Base-by-base conservation (phyloP, 2,888 invertebrate genomes). In the Dryobota labecula region DNA sequence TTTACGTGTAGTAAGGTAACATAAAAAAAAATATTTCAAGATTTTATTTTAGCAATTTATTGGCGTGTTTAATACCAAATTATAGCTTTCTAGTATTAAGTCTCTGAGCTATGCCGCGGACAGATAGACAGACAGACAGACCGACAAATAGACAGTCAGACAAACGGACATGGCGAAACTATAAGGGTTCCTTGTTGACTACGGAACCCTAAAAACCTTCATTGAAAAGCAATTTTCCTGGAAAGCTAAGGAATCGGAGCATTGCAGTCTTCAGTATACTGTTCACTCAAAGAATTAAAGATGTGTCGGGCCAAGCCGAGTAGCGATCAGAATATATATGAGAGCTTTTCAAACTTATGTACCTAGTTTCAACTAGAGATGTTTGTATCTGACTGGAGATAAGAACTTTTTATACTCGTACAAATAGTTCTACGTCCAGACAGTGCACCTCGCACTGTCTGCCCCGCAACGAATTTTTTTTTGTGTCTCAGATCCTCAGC, bases 251-350 rank as follows among this genome's bases (percentile, higher is more conserved):
- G n/a, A 61, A 51, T 62, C 18, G 33, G 36, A n/a, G 41, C 7
- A 33, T 51, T 73, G 62, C 27, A 27, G 33, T 27, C 33, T 73
- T 70, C 47, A 73, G 9, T 36, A 9, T 27, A 47, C 33, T 73
- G 33, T 62, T 73, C 62, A n/a, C 30, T 9, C 13, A 45, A 11
- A 30, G 47, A 47, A 11, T 57, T 30, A 2, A 2, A 49, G 13
- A 30, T 33, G 18, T 41, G 33, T 63, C 1, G n/a, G n/a, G 51
- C 33, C 7, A 43, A 27, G 18, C 13, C 27, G 27, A 63, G 49
- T 36, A 27, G 49, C 43, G 36, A 18, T 60, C 41, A 43, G 27
- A 73, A n/a, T 51, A 30, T 43, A 36, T 30, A 33, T 13, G 1
- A 18, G 6, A 43, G 5, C 7, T 18, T 49, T 61, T 49, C 9